A percentile compares a stretch with the other conserved stretches of the same genome.
Evolutionary conservation across 2,113 vertebrate species (phyloP).

Genomic region (Tylochromis polylepis): DNA sequence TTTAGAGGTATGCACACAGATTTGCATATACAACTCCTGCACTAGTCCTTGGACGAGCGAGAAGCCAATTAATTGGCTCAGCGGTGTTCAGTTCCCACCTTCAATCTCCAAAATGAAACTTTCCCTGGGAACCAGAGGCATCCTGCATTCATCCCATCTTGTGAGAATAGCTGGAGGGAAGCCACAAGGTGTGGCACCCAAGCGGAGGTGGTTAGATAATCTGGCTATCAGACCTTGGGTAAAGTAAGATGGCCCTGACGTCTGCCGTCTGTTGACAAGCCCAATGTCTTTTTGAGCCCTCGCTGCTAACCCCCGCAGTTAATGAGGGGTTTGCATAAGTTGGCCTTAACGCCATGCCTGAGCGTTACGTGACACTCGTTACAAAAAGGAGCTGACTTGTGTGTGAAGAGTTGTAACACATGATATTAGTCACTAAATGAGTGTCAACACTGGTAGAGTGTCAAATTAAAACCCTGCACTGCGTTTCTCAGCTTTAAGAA

Average conservation of each 20-base stretch:
- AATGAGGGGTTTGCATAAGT: constrained; percentile 31
- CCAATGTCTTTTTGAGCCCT: constrained; percentile 19
- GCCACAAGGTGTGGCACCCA: constrained; percentile 38
- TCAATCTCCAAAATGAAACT: constrained; percentile 14
- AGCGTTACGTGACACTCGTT: constrained; percentile 15
- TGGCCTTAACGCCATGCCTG: constrained; percentile 2
- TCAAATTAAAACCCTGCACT: neutral
- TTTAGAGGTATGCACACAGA: neutral
- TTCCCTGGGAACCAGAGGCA: constrained; percentile 32
- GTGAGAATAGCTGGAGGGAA: constrained; percentile 37
- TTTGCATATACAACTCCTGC: neutral
- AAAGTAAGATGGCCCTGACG: constrained; percentile 44
- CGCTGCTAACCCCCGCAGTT: constrained; percentile 13
- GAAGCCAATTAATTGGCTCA: constrained; percentile 21
- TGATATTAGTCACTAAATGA: neutral
- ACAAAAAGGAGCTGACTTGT: constrained; percentile 18
- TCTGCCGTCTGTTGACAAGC: constrained; percentile 25
- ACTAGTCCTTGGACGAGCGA: neutral
- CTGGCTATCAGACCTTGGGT: constrained; percentile 28
- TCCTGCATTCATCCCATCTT: neutral
- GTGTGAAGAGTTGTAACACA: neutral
- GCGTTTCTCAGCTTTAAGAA: neutral
- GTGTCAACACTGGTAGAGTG: neutral
- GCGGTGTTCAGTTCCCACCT: constrained; percentile 37
- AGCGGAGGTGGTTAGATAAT: constrained; percentile 39